A percentile compares a stretch with the other conserved stretches of the same genome.
Conservation (phyloP, 2,797 vertebrate species). For the Coendou prehensilis region DNA sequence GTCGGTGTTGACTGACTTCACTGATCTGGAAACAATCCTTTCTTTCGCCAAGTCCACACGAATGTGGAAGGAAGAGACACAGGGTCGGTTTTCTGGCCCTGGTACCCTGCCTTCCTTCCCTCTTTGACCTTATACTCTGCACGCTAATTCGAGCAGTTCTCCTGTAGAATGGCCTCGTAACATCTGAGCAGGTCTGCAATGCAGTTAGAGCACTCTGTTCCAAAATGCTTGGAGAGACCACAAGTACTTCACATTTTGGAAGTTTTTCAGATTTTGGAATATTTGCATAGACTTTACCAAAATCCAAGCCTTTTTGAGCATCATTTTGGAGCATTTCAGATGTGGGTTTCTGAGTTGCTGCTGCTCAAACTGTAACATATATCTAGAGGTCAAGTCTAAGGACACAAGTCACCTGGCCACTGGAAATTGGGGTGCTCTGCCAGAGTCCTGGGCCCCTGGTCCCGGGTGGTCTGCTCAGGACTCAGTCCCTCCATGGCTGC, state of each 20-base stretch:
- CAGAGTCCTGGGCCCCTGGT: neutral
- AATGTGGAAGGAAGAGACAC: neutral
- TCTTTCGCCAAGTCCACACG: neutral
- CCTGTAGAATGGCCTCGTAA: neutral
- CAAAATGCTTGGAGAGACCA: neutral
- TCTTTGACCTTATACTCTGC: rapidly evolving
- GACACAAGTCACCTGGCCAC: rapidly evolving
- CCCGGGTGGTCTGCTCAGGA: neutral
- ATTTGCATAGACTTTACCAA: neutral
- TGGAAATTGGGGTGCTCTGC: neutral
- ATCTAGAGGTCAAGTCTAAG: neutral
- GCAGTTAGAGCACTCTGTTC: too few relatives aligned
- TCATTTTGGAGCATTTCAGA: neutral
- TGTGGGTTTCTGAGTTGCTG: neutral
- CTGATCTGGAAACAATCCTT: neutral
- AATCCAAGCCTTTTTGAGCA: neutral
- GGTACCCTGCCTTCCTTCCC: too few relatives aligned
- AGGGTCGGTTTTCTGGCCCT: too few relatives aligned
- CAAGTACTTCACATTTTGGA: neutral
- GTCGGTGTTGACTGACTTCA: neutral
- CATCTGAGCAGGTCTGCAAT: neutral
- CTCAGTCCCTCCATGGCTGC: rapidly evolving
- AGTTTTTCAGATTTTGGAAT: neutral
- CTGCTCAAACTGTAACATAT: rapidly evolving
- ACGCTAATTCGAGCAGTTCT: rapidly evolving